Base-by-base conservation (phyloP, 2,113 vertebrate species). In the Ariopsis seemanni region DNA sequence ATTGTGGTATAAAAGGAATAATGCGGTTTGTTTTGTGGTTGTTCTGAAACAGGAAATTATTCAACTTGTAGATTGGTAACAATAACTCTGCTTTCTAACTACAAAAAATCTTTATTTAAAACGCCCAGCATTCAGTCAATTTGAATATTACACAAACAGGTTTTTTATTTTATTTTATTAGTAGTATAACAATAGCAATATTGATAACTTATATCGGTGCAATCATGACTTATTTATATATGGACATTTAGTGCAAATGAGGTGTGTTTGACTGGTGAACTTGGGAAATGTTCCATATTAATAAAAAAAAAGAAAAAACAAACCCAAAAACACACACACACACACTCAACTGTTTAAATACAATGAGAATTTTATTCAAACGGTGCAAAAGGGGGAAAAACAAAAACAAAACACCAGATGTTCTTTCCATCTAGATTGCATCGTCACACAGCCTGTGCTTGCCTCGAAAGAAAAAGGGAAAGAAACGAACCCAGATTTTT, bases 281-380 rank as follows among this genome's bases (percentile, higher is more conserved):
- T 0, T 17, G 12, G 1, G 58, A 20, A 60, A 5, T 7, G 22
- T 60, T 60, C 42, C 18, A 60, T 9, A 11, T 11, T 1, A 0
- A 30, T 1, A 3, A 15, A 5, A 3, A 15, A 5, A 5, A 7
- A 69, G 42, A 69, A 12, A 15, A 69, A 69, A 69, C 12, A 69
- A 69, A 15, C 11, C 5, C 67, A 4, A 65, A 55, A 1, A 53
- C 0, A 30, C 52, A 55, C 52, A 53, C 52, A 53, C 52, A 11
- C 42, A 71, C 15, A 69, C 63, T 7, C 50, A 72, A 82, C 9
- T 89, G 80, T 93, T 95, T 93, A 94, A 95, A 95, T 94, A 95
- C 94, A 93, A 95, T 93, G 92, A 95, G 90, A 94, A 95, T 95
- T 91, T 96, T 96, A 95, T 95, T 96, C 94, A 95, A 95, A 95